Evolutionary conservation across 2,113 vertebrate genomes (phyloP).

Genomic region (Malurus alboscapulatus): DNA sequence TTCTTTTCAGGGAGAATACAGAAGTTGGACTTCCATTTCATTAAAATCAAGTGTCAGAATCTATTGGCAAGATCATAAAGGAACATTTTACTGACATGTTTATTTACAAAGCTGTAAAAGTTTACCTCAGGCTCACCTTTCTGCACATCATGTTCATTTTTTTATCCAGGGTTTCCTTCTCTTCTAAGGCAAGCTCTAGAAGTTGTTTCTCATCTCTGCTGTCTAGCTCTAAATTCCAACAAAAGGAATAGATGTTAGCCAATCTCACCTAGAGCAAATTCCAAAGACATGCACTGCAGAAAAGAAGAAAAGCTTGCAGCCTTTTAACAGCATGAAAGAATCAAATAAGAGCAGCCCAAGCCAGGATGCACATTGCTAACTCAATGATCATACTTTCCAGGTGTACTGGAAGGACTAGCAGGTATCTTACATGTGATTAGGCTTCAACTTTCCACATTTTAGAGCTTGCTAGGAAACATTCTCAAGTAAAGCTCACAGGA

Average conservation of each 20-base stretch:
- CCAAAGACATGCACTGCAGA: neutral
- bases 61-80: neutral
- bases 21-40: slow-evolving; percentile 3
- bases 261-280: neutral
- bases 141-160: slow-evolving; percentile 71
- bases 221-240: slow-evolving; percentile 64
- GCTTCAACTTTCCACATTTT: neutral
- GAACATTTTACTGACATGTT: neutral
- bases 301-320: neutral
- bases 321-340: neutral
- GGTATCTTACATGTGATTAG: neutral
- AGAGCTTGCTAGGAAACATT: neutral
- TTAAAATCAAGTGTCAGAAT: neutral
- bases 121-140: slow-evolving; percentile 74
- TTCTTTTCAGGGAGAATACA: neutral
- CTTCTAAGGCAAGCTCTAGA: slow-evolving; percentile 81
- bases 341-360: neutral
- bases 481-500: neutral
- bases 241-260: slow-evolving; percentile 32
- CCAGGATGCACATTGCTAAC: neutral
- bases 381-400: neutral
- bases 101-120: neutral
- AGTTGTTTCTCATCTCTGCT: slow-evolving; percentile 81
- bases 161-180: slow-evolving; percentile 75
- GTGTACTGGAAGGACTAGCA: neutral